Conservation (phyloP, 2,797 vertebrate genomes). For the Poeciliopsis turneri region DNA sequence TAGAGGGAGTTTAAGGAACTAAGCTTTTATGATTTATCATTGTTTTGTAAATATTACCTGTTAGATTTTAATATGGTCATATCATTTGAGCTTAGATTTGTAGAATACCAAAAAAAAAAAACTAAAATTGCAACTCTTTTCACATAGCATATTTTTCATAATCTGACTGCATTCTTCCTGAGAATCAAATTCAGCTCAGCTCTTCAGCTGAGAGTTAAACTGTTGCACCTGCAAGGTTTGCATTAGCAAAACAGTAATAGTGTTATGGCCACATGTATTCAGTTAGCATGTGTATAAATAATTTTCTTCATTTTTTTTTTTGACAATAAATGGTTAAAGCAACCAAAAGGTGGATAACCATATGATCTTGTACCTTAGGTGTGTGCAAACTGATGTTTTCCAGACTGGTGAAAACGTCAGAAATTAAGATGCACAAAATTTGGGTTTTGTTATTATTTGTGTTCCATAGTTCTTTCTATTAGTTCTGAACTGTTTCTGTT, state of each 20-base stretch:
- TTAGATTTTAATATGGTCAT: neutral
- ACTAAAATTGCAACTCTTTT: neutral
- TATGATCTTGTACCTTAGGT: neutral
- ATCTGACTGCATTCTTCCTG: neutral
- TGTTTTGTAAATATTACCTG: neutral
- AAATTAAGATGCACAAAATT: neutral
- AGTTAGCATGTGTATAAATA: neutral
- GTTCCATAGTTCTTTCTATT: too few relatives aligned
- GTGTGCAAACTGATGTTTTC: neutral
- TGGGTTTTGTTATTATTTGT: too few relatives aligned
- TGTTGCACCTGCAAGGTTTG: neutral
- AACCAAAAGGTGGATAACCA: neutral
- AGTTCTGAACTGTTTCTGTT: too few relatives aligned
- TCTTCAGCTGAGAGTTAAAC: neutral
- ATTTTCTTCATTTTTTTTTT: neutral
- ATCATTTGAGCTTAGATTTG: neutral
- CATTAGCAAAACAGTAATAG: neutral
- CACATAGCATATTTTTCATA: neutral
- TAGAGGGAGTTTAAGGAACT: neutral
- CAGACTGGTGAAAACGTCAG: neutral
- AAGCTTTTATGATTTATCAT: neutral
- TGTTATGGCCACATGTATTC: neutral
- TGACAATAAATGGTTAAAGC: neutral
- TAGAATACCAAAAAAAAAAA: neutral
- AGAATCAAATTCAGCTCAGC: neutral